Percentiles rank a stretch among this genome's conserved stretches.
Conservation (phyloP, 1,140 invertebrate genomes). For the Nylanderia fulva region DNA sequence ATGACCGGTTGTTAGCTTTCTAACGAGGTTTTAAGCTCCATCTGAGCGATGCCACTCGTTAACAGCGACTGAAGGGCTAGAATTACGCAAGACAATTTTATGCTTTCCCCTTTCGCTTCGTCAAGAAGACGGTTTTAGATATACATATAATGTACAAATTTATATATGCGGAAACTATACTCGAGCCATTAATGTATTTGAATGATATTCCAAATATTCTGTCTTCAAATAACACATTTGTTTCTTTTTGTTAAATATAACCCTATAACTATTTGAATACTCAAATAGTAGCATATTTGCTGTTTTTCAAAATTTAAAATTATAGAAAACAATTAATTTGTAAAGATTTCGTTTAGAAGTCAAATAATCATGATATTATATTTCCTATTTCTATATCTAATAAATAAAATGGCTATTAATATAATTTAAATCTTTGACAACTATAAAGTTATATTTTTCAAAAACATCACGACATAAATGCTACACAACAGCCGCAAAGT, state of each 20-base stretch:
- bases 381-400: neutral
- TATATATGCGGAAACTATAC: no score
- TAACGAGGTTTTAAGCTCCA: constrained; percentile 79
- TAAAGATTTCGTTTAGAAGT: neutral
- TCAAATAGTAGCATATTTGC: neutral
- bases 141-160: neutral
- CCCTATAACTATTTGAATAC: neutral
- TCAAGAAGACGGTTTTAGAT: neutral
- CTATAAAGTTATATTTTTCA: neutral
- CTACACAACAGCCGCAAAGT: neutral
- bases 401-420: neutral
- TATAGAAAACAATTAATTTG: neutral
- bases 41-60: constrained; percentile 77
- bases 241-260: neutral
- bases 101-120: neutral
- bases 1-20: constrained; percentile 75
- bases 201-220: neutral
- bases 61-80: constrained; percentile 60
- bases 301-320: neutral
- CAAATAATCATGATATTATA: neutral
- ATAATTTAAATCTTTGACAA: neutral
- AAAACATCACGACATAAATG: constrained; percentile 19
- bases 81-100: constrained; percentile 41
- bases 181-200: neutral
- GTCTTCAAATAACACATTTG: neutral